Evolutionary conservation across 64 coral and sea anemone species (phyloP).

Genomic region (Exaiptasia diaphana): DNA sequence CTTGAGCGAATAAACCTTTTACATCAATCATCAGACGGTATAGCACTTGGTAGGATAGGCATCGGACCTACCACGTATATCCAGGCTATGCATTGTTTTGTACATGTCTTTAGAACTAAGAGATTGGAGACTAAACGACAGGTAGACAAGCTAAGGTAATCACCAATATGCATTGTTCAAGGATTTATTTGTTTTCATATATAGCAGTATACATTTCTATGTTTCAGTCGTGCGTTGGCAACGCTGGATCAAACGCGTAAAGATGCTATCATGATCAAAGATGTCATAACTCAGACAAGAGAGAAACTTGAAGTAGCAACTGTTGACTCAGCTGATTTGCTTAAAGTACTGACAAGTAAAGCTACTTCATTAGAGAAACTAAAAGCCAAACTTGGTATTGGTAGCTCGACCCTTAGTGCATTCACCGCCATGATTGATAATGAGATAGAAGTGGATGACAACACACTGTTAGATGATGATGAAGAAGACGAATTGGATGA

Average conservation of each 20-base stretch:
- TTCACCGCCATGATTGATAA: conserved; percentile 89
- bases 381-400: conserved; percentile 92
- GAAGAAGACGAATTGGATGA: conserved; percentile 92
- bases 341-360: conserved; percentile 75
- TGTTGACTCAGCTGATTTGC: conserved; percentile 54
- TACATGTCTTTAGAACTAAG: conserved; percentile 85
- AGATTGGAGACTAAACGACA: conserved; percentile 50
- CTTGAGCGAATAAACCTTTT: conserved; percentile 76
- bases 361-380: conserved; percentile 90
- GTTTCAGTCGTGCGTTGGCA: conserved; percentile 50
- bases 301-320: conserved; percentile 64
- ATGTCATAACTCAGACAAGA: conserved; percentile 80
- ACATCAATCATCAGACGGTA: conserved; percentile 52
- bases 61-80: conserved; percentile 90
- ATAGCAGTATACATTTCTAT: too few species aligned
- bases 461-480: conserved; percentile 73
- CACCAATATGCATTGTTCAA: background rate
- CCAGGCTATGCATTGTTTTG: conserved; percentile 88
- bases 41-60: conserved; percentile 61
- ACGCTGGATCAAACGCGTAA: conserved; percentile 85
- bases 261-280: conserved; percentile 77
- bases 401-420: conserved; percentile 75
- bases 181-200: too few species aligned
- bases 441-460: conserved; percentile 95
- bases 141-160: conserved; percentile 75